Evolutionary conservation across 2,888 invertebrate genomes (phyloP), one percentile per base, ranked within the genome.

Genomic region (Heteropelma amictum): DNA sequence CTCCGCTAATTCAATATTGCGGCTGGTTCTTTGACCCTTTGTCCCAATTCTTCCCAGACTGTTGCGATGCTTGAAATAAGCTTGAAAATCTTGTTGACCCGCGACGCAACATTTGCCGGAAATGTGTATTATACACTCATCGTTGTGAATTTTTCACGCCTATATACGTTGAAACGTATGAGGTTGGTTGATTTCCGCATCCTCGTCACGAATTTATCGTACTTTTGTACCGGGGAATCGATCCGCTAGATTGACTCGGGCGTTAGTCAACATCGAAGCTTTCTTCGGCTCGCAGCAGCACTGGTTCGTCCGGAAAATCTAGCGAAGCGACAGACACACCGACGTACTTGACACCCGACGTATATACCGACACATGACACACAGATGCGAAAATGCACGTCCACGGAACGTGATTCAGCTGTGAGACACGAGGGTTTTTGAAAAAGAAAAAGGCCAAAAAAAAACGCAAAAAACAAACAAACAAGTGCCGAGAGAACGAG

Each of bases 401-500:
- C 7, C 28, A 10, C 6, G 12, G 33, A 45, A 47, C 28, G 58
- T 58, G 40, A 58, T 40, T 60, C 33, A 14, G 60, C 45, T 33
- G 19, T 28, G 45, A 19, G 61, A 23, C 14, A 47, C 30, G 67
- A 56, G 26, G 33, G 19, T 19, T 42, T 30, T 65, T 21, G 45
- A 23, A 23, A 21, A 33, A 5, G 40, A 64, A 64, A 64, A 51
- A 40, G 21, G 19, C 7, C 40, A 17, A 10, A 14, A 23, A 61
- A 12, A 21, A 23, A 30, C 0, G 33, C 14, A 23, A n/a, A 23
- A 14, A 42, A 45, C n/a, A 35, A 67, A 26, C 19, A 68, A 58
- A 47, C 23, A 68, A 68, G 67, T 68, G 67, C 58, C 38, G 67
- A 68, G 58, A 68, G 67, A 68, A 47, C 58, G 67, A 58, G 67